These are phyloP conservation scores for Glandiceps talaboti DNA, from an alignment of 53 echinoderm and acorn worm species.

Conservation along the genomic window DNA sequence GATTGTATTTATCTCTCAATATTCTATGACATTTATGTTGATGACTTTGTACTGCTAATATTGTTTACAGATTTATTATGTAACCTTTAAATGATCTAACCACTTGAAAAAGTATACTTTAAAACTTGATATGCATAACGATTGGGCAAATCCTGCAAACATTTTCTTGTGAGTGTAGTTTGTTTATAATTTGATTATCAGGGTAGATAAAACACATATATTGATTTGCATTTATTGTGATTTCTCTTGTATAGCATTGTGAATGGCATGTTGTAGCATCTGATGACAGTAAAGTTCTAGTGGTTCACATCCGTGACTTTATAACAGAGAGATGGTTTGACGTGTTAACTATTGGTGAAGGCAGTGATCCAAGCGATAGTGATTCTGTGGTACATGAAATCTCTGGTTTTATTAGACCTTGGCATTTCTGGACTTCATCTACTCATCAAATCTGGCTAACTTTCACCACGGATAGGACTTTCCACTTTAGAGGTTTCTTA, in stretches of 20 bases:
- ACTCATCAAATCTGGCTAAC: not conserved
- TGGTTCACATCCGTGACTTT: conserved; percentile 24
- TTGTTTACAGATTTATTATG: too few species aligned
- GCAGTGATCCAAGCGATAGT: not conserved
- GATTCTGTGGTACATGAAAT: not conserved
- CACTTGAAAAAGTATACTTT: too few species aligned
- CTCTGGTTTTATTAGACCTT: not conserved
- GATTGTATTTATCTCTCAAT: too few species aligned
- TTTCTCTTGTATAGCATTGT: conserved; percentile 16
- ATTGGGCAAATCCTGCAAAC: too few species aligned
- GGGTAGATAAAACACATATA: too few species aligned
- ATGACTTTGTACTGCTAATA: too few species aligned
- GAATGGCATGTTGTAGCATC: conserved; percentile 39
- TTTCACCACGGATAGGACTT: not conserved
- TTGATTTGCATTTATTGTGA: too few species aligned
- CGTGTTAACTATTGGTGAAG: conserved; percentile 24
- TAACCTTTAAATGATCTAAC: too few species aligned
- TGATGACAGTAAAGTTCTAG: conserved; percentile 14
- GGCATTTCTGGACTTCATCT: not conserved
- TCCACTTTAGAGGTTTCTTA: not conserved
- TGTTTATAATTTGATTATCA: too few species aligned
- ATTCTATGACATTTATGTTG: too few species aligned
- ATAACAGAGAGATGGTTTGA: conserved; percentile 29
- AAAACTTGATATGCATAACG: too few species aligned
- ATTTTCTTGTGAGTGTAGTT: too few species aligned